A percentile compares a stretch with the other conserved stretches of the same genome.
phyloP scores from a whole-genome alignment of 2,797 vertebrate genomes.

The Leptatherina wallacei region DNA sequence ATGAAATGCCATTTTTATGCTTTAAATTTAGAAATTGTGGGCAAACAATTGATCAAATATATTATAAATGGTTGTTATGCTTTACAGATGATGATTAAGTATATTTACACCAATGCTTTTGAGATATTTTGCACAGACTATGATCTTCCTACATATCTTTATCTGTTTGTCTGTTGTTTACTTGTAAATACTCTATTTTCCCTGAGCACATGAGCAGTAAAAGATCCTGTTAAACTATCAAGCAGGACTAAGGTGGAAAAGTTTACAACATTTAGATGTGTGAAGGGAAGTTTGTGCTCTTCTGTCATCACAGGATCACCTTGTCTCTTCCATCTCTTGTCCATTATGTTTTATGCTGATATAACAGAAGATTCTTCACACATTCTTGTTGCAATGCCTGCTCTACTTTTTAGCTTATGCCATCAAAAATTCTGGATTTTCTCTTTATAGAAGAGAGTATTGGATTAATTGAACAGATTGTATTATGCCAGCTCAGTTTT shows the following conservation, averaged over 20 bases:
- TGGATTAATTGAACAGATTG: constrained; percentile 25
- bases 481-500: constrained; percentile 39
- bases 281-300: constrained; percentile 18
- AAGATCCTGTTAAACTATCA: constrained; percentile 17
- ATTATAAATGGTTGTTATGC: background rate
- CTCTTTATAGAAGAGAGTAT: constrained; percentile 4
- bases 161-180: too few species aligned
- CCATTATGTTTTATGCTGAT: constrained; percentile 28
- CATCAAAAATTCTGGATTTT: constrained; percentile 12
- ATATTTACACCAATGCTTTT: background rate
- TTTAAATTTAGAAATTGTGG: background rate
- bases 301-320: constrained; percentile 35
- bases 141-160: background rate
- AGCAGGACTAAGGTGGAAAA: constrained; percentile 20
- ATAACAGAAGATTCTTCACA: constrained; percentile 2
- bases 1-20: background rate
- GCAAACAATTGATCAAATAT: background rate
- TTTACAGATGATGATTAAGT: background rate
- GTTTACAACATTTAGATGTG: constrained; percentile 47
- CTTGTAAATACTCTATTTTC: constrained; percentile 1
- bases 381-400: background rate
- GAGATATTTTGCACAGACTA: background rate
- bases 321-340: constrained; percentile 47
- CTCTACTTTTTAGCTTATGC: constrained; percentile 19
- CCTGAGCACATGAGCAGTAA: background rate